Conservation (phyloP, 2,797 vertebrate species). For the Liparis tanakae region DNA sequence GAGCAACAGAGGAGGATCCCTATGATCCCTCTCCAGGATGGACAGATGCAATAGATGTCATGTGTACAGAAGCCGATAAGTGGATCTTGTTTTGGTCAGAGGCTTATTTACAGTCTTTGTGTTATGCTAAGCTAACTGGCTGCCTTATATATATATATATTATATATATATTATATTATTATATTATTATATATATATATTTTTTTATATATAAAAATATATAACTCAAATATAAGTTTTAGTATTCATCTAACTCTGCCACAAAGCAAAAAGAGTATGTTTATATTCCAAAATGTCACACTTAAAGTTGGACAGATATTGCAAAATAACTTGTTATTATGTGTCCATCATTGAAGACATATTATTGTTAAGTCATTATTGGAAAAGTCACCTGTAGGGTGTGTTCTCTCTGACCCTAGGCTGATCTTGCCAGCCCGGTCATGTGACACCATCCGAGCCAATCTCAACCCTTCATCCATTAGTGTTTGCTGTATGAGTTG, state of each 20-base stretch:
- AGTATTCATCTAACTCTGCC: background rate
- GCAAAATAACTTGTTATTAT: constrained; percentile 46
- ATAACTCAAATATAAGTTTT: background rate
- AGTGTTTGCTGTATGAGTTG: constrained; percentile 97
- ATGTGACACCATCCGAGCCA: constrained; percentile 95
- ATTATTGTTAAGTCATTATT: constrained; percentile 39
- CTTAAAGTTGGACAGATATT: constrained; percentile 18
- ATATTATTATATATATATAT: too few relatives aligned
- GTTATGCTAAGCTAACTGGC: background rate
- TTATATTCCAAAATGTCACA: constrained; percentile 17
- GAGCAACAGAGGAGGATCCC: too few relatives aligned
- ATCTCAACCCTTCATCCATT: constrained; percentile 96
- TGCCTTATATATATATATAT: background rate
- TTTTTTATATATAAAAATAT: too few relatives aligned
- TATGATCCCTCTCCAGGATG: too few relatives aligned
- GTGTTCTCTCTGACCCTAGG: constrained; percentile 87
- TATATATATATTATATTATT: too few relatives aligned
- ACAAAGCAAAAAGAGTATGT: background rate
- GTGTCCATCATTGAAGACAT: constrained; percentile 29
- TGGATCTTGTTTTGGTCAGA: background rate
- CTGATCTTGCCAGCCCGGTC: constrained; percentile 88
- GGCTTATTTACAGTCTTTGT: background rate
- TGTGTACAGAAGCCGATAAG: background rate
- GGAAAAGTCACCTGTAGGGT: constrained; percentile 85
- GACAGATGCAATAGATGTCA: too few relatives aligned